A percentile compares a stretch with the other conserved stretches of the same genome.
These are phyloP conservation scores for Glyphotaelius pellucidus DNA, from an alignment of 2,888 invertebrate genomes.

Conservation along the genomic window DNA sequence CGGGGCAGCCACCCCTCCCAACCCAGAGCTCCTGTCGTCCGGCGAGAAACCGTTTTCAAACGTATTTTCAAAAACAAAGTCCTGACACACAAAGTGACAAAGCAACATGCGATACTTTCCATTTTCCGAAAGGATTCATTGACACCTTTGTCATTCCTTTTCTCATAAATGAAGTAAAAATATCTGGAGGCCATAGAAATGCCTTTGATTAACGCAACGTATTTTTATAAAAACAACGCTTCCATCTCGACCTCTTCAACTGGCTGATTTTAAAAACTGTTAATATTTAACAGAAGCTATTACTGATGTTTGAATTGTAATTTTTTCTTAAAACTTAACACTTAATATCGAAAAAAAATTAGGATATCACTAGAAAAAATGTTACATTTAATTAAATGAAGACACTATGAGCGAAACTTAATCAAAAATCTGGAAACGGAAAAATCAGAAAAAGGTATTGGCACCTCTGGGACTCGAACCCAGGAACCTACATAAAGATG, in stretches of 20 bases:
- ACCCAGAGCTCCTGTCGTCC: not conserved
- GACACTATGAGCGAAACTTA: no score
- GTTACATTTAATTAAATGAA: no score
- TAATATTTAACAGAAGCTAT: not conserved
- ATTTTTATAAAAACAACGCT: not conserved
- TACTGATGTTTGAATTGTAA: not conserved
- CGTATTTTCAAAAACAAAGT: constrained; percentile 60
- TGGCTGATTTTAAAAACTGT: not conserved
- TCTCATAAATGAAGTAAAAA: not conserved
- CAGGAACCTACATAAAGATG: no score
- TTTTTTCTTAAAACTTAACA: not conserved
- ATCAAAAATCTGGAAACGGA: no score
- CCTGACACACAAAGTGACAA: constrained; percentile 61
- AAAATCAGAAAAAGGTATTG: no score
- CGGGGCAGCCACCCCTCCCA: not conserved
- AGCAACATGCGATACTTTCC: constrained; percentile 28
- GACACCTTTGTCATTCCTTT: constrained; percentile 11
- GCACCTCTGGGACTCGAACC: no score
- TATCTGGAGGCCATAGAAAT: not conserved
- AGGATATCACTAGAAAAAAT: no score
- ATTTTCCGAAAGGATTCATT: constrained; percentile 32
- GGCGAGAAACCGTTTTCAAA: constrained; percentile 67
- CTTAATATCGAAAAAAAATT: not conserved
- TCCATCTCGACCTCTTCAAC: not conserved
- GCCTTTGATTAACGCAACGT: not conserved